phyloP scores from a whole-genome alignment of 2,113 vertebrate species.

The Sinocyclocheilus anshuiensis region DNA sequence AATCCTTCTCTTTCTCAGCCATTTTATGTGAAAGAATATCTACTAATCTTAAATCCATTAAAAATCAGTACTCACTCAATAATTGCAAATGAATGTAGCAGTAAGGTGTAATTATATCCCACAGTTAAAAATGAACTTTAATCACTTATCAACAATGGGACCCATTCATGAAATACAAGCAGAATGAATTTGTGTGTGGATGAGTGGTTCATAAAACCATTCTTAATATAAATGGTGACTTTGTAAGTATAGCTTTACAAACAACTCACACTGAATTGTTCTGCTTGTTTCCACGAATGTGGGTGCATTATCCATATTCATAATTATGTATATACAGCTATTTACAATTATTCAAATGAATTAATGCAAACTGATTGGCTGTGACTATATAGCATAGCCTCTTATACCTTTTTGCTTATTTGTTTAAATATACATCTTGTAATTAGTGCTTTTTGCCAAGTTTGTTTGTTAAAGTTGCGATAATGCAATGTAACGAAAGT shows the following conservation, averaged over 20 bases:
- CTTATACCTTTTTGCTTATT: background rate
- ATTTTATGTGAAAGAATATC: constrained; percentile 53
- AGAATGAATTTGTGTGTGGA: background rate
- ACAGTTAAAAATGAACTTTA: background rate
- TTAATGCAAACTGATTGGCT: background rate
- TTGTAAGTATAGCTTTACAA: background rate
- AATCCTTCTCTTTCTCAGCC: constrained; percentile 59
- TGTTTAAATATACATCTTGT: background rate
- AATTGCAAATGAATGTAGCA: background rate
- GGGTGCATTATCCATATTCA: background rate
- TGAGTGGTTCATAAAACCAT: background rate
- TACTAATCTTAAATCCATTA: constrained; percentile 25
- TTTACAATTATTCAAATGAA: background rate
- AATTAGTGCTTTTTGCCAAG: background rate
- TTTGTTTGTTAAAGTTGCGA: background rate
- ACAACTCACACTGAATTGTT: background rate
- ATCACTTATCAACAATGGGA: constrained; percentile 1
- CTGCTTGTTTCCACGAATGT: background rate
- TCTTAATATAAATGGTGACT: background rate
- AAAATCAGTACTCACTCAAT: constrained; percentile 12
- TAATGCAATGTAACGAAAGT: background rate
- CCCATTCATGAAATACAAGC: background rate
- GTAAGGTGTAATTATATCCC: background rate
- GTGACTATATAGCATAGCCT: background rate
- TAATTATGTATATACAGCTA: background rate